Evolutionary conservation across 1,140 invertebrate genomes (phyloP).

Genomic region (Wasmannia auropunctata): DNA sequence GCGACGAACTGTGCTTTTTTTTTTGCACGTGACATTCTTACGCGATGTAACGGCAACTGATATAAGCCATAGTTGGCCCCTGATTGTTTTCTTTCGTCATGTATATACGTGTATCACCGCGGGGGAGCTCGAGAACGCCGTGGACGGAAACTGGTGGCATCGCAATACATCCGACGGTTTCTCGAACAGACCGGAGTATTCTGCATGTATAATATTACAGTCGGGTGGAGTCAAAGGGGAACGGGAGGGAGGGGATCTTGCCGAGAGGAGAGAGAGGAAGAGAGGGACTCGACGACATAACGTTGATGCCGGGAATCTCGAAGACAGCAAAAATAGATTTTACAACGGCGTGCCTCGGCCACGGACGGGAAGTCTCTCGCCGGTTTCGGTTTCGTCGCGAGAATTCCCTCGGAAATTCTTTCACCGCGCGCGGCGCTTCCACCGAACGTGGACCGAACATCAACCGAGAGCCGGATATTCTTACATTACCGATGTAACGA

Average conservation of each 20-base stretch:
- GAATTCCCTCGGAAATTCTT: conserved; percentile 15
- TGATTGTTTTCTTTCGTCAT: not conserved
- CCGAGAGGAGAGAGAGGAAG: no score
- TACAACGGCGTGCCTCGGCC: not conserved
- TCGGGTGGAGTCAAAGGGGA: not conserved
- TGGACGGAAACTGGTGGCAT: conserved; percentile 45
- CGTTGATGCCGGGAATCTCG: conserved; percentile 1
- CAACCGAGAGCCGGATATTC: not conserved
- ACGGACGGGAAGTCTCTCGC: not conserved
- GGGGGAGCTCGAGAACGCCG: conserved; percentile 54
- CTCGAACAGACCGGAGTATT: conserved; percentile 19
- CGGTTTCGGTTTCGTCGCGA: not conserved
- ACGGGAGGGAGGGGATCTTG: not conserved
- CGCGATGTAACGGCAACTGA: conserved; percentile 13
- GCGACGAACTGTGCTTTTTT: conserved; percentile 50
- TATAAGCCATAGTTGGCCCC: conserved; percentile 8
- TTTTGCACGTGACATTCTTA: not conserved
- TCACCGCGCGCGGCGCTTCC: not conserved
- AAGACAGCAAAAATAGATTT: conserved; percentile 44
- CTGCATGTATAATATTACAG: conserved; percentile 9
- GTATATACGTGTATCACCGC: not conserved
- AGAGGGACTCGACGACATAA: not conserved
- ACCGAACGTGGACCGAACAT: no score
- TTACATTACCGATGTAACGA: conserved; percentile 10
- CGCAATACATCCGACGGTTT: not conserved